These are phyloP conservation scores for Tiaroga cobitis DNA, from an alignment of 2,797 vertebrate genomes.

Conservation along the genomic window DNA sequence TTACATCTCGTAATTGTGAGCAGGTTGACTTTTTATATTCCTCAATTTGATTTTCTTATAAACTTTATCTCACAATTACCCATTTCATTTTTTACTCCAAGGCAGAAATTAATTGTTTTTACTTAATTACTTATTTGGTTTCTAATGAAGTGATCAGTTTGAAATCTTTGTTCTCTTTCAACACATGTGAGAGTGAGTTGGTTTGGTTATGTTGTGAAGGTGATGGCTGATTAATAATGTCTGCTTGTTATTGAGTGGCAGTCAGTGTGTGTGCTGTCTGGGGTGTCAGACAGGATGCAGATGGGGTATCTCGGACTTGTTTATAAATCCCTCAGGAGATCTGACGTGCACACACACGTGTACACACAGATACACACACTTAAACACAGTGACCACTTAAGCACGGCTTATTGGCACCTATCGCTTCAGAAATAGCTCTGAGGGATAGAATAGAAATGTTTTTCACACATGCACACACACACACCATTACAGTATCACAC, in stretches of 20 bases:
- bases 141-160: background rate
- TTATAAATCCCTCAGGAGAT: conserved; percentile 49
- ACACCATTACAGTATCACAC: background rate
- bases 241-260: conserved; percentile 12
- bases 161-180: background rate
- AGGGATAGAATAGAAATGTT: conserved; percentile 21
- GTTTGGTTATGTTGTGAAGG: conserved; percentile 8
- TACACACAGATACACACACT: background rate
- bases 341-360: background rate
- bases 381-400: conserved; percentile 1
- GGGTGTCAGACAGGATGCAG: conserved; percentile 61
- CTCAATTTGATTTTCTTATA: background rate
- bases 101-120: background rate
- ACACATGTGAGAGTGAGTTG: background rate
- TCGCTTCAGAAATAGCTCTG: conserved; percentile 20
- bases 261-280: conserved; percentile 32
- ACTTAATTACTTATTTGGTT: background rate
- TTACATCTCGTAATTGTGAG: background rate
- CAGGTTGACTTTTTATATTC: background rate
- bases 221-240: conserved; percentile 25
- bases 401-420: background rate
- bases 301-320: conserved; percentile 54
- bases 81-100: background rate
- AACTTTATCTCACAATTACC: background rate
- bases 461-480: conserved; percentile 6